Percentiles rank a stretch among this genome's conserved stretches.
These are phyloP conservation scores for Erythrocercus mccallii DNA, from an alignment of 2,113 vertebrate species.

Conservation along the genomic window DNA sequence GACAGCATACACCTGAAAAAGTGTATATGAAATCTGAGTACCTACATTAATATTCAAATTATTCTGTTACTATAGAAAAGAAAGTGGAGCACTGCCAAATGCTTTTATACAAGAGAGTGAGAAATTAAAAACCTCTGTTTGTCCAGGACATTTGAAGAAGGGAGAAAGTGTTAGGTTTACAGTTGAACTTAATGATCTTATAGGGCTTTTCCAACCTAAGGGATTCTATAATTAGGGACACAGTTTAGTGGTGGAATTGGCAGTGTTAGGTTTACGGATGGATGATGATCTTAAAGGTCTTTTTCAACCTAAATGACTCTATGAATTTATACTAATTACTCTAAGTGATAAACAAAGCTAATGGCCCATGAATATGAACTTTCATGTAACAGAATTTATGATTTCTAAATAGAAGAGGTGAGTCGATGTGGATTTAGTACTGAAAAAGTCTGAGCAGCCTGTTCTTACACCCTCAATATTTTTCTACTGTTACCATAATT, in stretches of 20 bases:
- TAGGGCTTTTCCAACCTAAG: not conserved
- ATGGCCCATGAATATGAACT: not conserved
- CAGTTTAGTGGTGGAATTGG: not conserved
- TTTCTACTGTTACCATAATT: not conserved
- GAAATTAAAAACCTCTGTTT: not conserved
- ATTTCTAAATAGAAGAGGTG: not conserved
- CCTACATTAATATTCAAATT: not conserved
- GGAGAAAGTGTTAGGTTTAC: not conserved
- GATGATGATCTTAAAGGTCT: not conserved
- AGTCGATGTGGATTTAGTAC: not conserved
- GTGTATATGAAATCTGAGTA: not conserved
- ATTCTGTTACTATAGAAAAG: not conserved
- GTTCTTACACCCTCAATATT: not conserved
- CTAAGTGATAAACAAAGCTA: constrained; percentile 1
- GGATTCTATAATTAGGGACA: not conserved
- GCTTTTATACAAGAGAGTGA: not conserved
- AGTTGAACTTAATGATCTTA: not conserved
- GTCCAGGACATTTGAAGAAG: not conserved
- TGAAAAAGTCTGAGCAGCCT: not conserved
- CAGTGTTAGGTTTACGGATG: not conserved
- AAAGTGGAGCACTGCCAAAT: not conserved
- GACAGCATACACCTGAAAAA: not conserved
- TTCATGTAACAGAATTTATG: not conserved
- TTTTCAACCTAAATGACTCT: not conserved
- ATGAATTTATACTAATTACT: not conserved